Base-by-base conservation (phyloP, 2,113 vertebrate species). In the Calonectris borealis region DNA sequence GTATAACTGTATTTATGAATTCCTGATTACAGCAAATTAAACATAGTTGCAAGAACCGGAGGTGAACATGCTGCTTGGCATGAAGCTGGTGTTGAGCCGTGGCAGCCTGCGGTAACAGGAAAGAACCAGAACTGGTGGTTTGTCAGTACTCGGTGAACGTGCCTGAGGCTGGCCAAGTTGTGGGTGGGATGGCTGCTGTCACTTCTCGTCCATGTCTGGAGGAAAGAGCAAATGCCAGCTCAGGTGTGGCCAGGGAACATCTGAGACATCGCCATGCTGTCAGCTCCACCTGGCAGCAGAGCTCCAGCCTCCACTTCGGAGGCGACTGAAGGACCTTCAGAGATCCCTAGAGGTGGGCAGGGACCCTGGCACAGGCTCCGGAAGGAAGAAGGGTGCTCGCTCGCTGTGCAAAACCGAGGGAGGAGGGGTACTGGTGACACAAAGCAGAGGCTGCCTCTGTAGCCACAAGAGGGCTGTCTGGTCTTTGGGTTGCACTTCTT, bases 381-480 rank as follows among this genome's bases (percentile, higher is more conserved):
- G 0, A 69, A 69, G 68, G 38, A 9, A 7, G 29, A 31, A 46
- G 26, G 7, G 3, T 52, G 21, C 42, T 91, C 1, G 0, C 4
- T 68, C 5, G 4, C 19, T 42, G 14, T 69, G 72, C 48, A 32
- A 27, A 24, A 17, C 36, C 11, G 3, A 17, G 60, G 57, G 36
- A 84, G 27, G 34, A 51, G 12, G 12, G 48, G 13, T 54, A 13
- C 55, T 49, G 26, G 12, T 55, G 64, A 18, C 48, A 27, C 48
- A 27, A 31, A 70, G 64, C 76, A 61, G 69, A 57, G 29, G 5
- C 36, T 94, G 83, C 55, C 26, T 73, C 18, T 48, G 29, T 18
- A 61, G 83, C 95, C 81, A 89, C 49, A 4, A 96, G 94, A 80
- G 95, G 94, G 97, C 95, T 72, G 77, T 90, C 83, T 40, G 57